Base-by-base conservation (phyloP, 1,140 invertebrate genomes). In the Drosophila bocki region DNA sequence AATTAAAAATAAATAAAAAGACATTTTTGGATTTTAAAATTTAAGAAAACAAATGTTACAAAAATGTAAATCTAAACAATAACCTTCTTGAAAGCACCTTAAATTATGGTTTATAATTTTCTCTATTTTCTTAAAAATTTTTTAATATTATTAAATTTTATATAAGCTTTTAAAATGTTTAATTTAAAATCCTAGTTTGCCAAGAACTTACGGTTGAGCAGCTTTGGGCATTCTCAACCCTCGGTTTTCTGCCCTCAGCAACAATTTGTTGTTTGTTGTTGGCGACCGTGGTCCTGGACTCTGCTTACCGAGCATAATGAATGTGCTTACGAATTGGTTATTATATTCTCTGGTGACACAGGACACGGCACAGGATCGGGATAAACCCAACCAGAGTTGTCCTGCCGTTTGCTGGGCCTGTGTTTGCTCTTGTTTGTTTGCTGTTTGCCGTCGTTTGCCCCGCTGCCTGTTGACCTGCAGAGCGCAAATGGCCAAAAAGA, bases 241-340 rank as follows among this genome's bases (percentile, higher is more conserved):
- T 51, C n/a, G n/a, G 6, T 2, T 12, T 33, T 11, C 17, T 44
- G 4, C 8, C 15, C 50, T 54, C 19, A 51, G 47, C 13, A n/a
- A 15, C 9, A 32, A 54, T 32, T 68, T 29, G 39, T n/a, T 70
- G 67, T 70, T 50, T 35, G 37, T 41, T 12, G 19, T 19, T 12
- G 63, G 22, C 5, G 32, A 39, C 29, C 47, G 54, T n/a, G 57
- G 61, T 15, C 65, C 57, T 32, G 58, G 61, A 26, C 51, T 72
- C 45, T 72, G 60, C 78, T 60, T 80, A 58, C 61, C 45, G 69
- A 67, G 57, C 80, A 83, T 78, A 78, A 71, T 83, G 75, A 87
- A 80, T 76, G 83, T 83, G 84, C 84, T 88, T 87, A 88, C 84
- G 84, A 87, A 88, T 87, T 88, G 84, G 84, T 78, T 80, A 87